Base-by-base conservation (phyloP, 2,888 invertebrate species). In the Azorinus chamasolen region DNA sequence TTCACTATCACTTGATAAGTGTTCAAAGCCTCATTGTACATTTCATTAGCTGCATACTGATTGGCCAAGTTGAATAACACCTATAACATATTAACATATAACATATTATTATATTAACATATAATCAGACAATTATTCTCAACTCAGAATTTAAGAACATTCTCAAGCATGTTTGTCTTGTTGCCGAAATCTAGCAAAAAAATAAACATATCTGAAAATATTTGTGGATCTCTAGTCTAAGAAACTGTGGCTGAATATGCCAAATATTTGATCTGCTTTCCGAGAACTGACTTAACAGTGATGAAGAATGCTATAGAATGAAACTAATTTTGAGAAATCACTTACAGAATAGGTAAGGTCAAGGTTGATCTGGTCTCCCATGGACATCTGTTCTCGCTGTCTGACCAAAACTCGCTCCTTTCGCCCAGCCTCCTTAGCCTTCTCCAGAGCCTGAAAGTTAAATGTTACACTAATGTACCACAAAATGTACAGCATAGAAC, bases 381-480 rank as follows among this genome's bases (percentile, higher is more conserved):
- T 95, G 59, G 96, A 96, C 69, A 93, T 88, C 92, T 99, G 98
- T 93, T 99, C 99, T 85, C 98, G 96, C 92, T 98, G 95, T 66
- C 97, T 95, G 79, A 98, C 97, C 57, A 99, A 94, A 80, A 96
- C 96, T 66, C 97, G 95, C 92, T 99, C 99, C 90, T 98, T 95
- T 10, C 97, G 95, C 0, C 98, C 98, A 0, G 99, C 98, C 93
- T 99, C 99, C 93, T 99, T 98, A 0, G 99, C 99, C 92, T 98
- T 97, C 64, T 97, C 96, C 54, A 99, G 93, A 0, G 98, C 96
- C 93, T 94, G 69, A n/a, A 79, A 81, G 51, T 59, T 25, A 43
- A 14, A 46, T 18, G n/a, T 41, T 14, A 41, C 8, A 12, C 8
- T 14, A 8, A 41, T 41, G 41, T 8, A 41, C 41, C 8, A 41